Conservation (phyloP, 2,113 vertebrate species). For the Stictonetta naevosa region DNA sequence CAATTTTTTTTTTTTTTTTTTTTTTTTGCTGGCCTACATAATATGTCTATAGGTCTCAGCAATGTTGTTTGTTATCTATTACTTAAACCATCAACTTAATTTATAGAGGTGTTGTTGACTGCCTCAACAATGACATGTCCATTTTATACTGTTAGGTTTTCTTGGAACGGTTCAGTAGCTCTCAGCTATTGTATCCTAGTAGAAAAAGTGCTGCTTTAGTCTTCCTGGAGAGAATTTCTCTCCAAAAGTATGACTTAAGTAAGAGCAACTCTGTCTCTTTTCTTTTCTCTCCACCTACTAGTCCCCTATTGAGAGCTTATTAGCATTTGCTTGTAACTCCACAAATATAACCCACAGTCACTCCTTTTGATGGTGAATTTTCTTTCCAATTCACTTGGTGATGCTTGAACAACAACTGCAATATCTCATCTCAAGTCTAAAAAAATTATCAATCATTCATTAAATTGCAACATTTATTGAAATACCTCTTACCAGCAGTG, state of each 20-base stretch:
- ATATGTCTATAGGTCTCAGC: neutral
- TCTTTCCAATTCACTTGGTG: neutral
- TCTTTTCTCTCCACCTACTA: neutral
- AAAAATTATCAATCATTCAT: neutral
- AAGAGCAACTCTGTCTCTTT: neutral
- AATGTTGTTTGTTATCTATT: neutral
- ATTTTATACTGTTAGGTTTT: neutral
- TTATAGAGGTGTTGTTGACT: neutral
- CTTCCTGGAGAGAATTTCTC: neutral
- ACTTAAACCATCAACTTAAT: neutral
- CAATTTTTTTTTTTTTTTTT: no score
- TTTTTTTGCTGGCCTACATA: neutral
- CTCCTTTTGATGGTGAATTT: accelerated
- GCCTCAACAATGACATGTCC: neutral
- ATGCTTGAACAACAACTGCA: neutral
- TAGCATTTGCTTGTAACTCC: neutral
- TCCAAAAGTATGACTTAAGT: neutral
- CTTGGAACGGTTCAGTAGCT: neutral
- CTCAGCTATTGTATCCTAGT: neutral
- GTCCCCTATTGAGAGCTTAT: neutral
- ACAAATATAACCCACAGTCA: neutral
- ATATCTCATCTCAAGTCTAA: neutral
- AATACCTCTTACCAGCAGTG: neutral
- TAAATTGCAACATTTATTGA: neutral
- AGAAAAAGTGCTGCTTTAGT: neutral